Evolutionary conservation across 2,797 vertebrate genomes (phyloP), one percentile per base, ranked within the genome.

Genomic region (Scolopax bukidnonensis): DNA sequence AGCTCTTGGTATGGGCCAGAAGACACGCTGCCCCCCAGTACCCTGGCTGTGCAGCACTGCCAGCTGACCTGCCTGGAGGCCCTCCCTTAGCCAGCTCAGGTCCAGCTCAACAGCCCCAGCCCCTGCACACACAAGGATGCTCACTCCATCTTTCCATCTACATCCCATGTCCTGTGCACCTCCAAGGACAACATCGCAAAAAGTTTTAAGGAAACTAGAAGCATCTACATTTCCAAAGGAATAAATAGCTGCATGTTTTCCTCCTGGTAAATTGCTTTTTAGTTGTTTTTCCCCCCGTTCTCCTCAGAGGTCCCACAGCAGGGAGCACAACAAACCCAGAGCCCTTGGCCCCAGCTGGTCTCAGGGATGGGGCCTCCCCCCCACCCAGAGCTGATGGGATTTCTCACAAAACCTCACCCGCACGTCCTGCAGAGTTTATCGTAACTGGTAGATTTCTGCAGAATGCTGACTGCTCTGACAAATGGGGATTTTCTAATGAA

Each of bases 401-500:
- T 79, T 51, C 57, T 67, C 51, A 47, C 50, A 51, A 48, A 87
- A 59, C 59, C 71, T 88, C 7, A 1, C 61, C 47, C 9, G 0
- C 51, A 10, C 1, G 0, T 67, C 87, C 84, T 2, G 0, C 33
- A 3, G 75, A 40, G 84, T 61, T 75, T 82, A 59, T 71, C 11
- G 0, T 65, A 92, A 75, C 77, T 56, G 60, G 69, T 60, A 30
- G 59, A 8, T 50, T 79, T 60, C 85, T 84, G 81, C 64, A 51
- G 64, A 89, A 21, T 0, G 0, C 78, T 21, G 59, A 27, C 67
- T 65, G 81, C 83, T 90, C 48, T 84, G 81, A 76, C 60, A 94
- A 68, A 89, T 16, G 41, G 69, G 73, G 54, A 40, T 77, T 76
- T 33, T 47, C 90, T 91, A 84, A 91, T 89, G 78, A 83, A 91